Evolutionary conservation across 2,888 invertebrate species (phyloP).

Genomic region (Oeneis ivallda): DNA sequence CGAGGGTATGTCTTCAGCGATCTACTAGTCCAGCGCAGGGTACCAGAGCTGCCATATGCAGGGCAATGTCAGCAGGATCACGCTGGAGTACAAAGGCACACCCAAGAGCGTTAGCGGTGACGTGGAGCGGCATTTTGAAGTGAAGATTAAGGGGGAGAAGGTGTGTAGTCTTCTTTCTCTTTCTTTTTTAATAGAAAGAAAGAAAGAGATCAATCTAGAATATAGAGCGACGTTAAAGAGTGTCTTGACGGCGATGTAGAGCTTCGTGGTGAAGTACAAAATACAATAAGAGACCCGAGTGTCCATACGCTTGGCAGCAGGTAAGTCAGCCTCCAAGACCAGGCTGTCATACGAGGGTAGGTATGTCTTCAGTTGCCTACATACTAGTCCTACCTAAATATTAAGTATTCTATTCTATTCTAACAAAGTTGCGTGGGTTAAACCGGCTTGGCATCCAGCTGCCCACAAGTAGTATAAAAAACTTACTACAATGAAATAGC

Average conservation of each 20-base stretch:
- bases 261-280: conserved; percentile 46
- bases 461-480: too few species aligned
- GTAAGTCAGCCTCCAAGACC: too few species aligned
- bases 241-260: too few species aligned
- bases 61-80: conserved; percentile 49
- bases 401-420: too few species aligned
- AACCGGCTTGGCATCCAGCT: too few species aligned
- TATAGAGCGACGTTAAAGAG: neutral
- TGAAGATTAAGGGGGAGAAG: conserved; percentile 55
- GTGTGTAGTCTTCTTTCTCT: conserved; percentile 42
- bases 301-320: too few species aligned
- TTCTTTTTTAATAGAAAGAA: conserved; percentile 15
- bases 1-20: conserved; percentile 44
- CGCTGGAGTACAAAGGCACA: conserved; percentile 39
- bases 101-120: conserved; percentile 46
- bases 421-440: too few species aligned
- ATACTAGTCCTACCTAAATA: conserved; percentile 53
- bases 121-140: conserved; percentile 50
- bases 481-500: too few species aligned
- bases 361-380: conserved; percentile 46
- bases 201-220: neutral
- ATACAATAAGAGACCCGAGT: conserved; percentile 48
- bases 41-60: conserved; percentile 46
- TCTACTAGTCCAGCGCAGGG: conserved; percentile 47
- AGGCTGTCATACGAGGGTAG: conserved; percentile 43